Conservation (phyloP, 2,113 vertebrate genomes). For the Orthonyx spaldingii region DNA sequence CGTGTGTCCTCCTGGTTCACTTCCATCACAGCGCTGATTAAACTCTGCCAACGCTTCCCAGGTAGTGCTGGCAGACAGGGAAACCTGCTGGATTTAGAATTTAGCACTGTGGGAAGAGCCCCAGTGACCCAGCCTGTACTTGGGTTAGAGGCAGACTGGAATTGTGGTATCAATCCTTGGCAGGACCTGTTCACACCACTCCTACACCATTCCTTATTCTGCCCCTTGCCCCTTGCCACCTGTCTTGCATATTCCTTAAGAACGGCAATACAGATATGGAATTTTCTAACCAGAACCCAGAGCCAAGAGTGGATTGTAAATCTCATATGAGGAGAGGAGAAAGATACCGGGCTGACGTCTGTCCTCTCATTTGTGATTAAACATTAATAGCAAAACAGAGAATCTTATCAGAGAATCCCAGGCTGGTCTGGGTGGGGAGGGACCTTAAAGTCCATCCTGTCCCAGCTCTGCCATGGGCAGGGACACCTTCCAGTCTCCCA, state of each 20-base stretch:
- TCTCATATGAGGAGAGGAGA: neutral
- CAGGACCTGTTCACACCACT: neutral
- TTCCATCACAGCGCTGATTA: neutral
- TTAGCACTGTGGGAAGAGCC: neutral
- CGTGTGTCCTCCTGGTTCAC: neutral
- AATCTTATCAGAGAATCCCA: neutral
- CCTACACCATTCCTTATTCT: neutral
- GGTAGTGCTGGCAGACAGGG: neutral
- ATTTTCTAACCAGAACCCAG: neutral
- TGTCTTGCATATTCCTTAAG: accelerated
- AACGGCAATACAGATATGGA: neutral
- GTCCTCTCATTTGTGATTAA: neutral
- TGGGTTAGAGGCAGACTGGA: neutral
- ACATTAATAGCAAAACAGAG: neutral
- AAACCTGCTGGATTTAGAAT: neutral
- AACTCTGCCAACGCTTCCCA: neutral
- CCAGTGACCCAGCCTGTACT: neutral
- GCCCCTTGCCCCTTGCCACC: neutral
- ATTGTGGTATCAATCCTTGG: neutral
- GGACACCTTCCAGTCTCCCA: neutral
- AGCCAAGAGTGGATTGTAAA: neutral
- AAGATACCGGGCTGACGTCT: neutral
- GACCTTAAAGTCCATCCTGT: neutral
- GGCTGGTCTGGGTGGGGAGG: neutral
- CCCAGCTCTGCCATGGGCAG: accelerated